Percentiles rank a stretch among this genome's conserved stretches.
phyloP scores from a whole-genome alignment of 2,797 vertebrate species.

The Loris lydekkerianus region DNA sequence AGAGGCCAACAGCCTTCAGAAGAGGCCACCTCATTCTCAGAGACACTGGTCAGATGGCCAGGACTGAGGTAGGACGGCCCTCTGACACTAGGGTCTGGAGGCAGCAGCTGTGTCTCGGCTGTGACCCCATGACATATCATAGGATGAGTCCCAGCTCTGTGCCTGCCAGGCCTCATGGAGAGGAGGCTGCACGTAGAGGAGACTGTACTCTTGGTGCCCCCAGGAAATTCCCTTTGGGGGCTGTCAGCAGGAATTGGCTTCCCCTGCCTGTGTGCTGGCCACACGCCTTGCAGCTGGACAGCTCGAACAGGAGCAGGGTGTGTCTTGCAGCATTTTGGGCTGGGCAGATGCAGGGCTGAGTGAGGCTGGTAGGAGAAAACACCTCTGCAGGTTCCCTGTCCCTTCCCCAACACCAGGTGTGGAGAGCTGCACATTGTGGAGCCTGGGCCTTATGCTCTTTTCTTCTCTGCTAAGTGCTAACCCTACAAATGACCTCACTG shows the following conservation, averaged over 20 bases:
- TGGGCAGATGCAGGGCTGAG: background rate
- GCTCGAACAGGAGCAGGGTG: background rate
- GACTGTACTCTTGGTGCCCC: background rate
- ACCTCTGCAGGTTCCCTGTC: no score
- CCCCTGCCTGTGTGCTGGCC: background rate
- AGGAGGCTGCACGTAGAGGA: background rate
- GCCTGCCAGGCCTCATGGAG: background rate
- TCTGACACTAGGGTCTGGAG: accelerated
- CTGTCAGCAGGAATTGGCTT: background rate
- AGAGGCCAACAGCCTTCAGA: background rate
- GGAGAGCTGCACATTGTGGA: accelerated
- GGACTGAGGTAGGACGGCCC: accelerated
- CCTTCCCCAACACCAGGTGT: accelerated
- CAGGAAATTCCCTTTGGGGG: background rate
- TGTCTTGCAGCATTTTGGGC: background rate
- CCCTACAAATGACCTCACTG: background rate
- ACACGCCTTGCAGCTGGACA: accelerated
- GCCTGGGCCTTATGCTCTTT: background rate
- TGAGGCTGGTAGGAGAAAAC: background rate
- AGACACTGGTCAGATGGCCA: background rate
- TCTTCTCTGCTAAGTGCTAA: background rate
- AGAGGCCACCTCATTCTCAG: background rate
- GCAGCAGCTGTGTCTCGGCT: background rate
- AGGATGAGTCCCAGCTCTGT: background rate
- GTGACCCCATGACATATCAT: background rate